Conservation (phyloP, 2,797 vertebrate species). For the Xiphorhynchus erythropygius region DNA sequence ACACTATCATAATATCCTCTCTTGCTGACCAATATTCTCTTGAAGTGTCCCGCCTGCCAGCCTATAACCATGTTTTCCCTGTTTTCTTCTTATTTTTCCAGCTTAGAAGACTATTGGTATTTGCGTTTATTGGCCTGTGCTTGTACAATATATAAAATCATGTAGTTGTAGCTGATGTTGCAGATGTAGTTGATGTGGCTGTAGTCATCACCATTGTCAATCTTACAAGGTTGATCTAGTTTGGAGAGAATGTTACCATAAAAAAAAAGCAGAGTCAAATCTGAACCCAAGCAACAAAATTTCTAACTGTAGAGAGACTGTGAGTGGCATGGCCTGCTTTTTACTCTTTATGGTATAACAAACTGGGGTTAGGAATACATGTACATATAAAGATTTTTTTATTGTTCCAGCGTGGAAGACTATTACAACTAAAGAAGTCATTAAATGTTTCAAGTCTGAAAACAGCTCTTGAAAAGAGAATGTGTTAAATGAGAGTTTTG, state of each 20-base stretch:
- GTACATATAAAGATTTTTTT: neutral
- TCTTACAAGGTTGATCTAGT: neutral
- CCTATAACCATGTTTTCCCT: neutral
- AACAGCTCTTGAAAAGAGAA: neutral
- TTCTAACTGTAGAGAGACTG: neutral
- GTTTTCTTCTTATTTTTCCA: neutral
- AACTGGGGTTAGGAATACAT: neutral
- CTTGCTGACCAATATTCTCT: neutral
- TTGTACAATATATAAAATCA: neutral
- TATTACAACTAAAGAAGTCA: neutral
- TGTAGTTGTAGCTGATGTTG: neutral
- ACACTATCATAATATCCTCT: neutral
- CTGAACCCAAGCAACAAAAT: neutral
- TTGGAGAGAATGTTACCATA: neutral
- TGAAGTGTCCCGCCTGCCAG: neutral
- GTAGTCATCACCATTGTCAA: neutral
- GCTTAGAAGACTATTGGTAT: neutral
- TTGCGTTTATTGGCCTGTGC: neutral
- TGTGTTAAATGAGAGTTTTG: neutral
- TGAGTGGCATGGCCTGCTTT: neutral
- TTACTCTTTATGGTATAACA: neutral
- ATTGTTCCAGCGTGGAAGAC: neutral
- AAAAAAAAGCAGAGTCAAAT: neutral
- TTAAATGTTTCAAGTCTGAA: neutral
- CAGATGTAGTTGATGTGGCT: neutral